These are phyloP conservation scores for Poeciliopsis turneri DNA, from an alignment of 2,797 vertebrate genomes.

Conservation along the genomic window DNA sequence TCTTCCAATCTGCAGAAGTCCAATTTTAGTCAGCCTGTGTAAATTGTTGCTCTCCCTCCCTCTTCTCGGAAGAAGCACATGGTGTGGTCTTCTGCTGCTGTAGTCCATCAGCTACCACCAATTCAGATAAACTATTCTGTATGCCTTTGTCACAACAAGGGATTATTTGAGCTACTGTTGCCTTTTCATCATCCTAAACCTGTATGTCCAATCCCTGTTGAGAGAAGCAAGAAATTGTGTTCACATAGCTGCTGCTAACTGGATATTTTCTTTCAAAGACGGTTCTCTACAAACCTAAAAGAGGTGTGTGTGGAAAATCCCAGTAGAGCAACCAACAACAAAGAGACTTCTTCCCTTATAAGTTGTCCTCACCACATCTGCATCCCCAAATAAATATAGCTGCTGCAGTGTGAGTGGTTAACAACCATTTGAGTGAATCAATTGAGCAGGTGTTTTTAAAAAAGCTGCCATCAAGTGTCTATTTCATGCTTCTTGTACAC, in stretches of 20 bases:
- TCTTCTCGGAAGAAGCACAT: background rate
- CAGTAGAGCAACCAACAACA: background rate
- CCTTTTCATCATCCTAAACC: background rate
- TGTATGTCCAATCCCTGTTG: background rate
- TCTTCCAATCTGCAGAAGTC: background rate
- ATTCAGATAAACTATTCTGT: background rate
- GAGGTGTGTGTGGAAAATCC: background rate
- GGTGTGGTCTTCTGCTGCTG: background rate
- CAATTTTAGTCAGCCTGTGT: background rate
- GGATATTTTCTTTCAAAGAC: background rate
- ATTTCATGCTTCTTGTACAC: background rate
- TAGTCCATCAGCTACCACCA: background rate
- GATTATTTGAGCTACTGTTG: background rate
- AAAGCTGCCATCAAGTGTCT: background rate
- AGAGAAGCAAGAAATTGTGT: background rate
- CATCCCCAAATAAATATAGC: background rate
- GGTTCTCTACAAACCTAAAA: background rate
- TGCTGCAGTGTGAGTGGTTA: background rate
- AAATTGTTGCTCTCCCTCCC: background rate
- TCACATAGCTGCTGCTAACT: background rate
- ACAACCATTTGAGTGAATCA: background rate
- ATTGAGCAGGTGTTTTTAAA: background rate
- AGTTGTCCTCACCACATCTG: background rate
- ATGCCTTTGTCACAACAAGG: background rate
- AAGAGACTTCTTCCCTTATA: background rate